Conservation (phyloP, 2,888 invertebrate genomes). For the Melinaea marsaeus region DNA sequence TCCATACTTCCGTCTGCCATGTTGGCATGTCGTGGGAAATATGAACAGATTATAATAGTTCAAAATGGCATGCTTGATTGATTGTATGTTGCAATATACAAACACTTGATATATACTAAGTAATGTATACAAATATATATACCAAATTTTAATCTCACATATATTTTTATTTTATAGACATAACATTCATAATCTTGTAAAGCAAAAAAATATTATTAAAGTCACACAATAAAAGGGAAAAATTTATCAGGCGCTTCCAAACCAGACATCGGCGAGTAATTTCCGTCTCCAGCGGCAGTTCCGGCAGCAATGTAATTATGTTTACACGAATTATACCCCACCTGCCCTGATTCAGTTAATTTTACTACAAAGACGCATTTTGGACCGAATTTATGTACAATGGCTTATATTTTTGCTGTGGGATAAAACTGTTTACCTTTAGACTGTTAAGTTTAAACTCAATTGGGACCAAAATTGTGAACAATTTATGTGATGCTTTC, state of each 20-base stretch:
- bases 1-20: slow-evolving; percentile 28
- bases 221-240: not conserved
- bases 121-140: no score
- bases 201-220: not conserved
- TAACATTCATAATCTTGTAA: not conserved
- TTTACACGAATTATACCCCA: slow-evolving; percentile 2
- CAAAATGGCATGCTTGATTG: not conserved
- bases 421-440: no score
- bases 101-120: not conserved
- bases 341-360: slow-evolving; percentile 2
- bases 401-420: no score
- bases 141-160: no score
- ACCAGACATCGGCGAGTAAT: slow-evolving; percentile 4
- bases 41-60: slow-evolving; percentile 10
- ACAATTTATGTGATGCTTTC: no score
- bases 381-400: no score
- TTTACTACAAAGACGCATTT: not conserved
- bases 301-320: slow-evolving; percentile 2
- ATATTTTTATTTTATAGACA: not conserved
- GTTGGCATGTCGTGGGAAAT: slow-evolving; percentile 18
- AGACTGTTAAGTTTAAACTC: no score
- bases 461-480: no score
- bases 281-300: slow-evolving; percentile 3
- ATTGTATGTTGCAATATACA: not conserved
- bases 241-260: not conserved